Percentiles rank a stretch among this genome's conserved stretches.
phyloP scores from a whole-genome alignment of 2,113 vertebrate species.

The Microtus oregoni region DNA sequence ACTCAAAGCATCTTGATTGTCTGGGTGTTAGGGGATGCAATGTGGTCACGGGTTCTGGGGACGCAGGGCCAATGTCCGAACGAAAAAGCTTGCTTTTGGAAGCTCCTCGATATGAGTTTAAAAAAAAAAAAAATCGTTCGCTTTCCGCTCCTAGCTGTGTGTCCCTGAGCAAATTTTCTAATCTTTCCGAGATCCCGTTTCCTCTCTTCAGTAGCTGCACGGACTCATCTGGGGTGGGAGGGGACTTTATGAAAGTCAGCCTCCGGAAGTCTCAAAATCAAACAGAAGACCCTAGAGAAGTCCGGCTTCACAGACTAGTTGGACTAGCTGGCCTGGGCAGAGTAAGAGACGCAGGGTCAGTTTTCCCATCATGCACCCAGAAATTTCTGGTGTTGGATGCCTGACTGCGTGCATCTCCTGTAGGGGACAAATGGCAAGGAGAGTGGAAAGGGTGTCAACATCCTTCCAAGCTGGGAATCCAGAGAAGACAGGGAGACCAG shows the following conservation, averaged over 20 bases:
- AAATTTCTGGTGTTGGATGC: too few species aligned
- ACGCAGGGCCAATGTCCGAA: background rate
- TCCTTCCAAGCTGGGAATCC: background rate
- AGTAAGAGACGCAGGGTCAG: background rate
- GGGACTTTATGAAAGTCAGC: background rate
- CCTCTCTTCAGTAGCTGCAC: background rate
- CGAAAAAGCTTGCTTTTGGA: constrained; percentile 18
- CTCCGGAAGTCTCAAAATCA: background rate
- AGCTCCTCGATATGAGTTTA: background rate
- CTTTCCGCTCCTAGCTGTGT: constrained; percentile 7
- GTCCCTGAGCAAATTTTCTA: background rate
- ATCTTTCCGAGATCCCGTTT: constrained; percentile 9
- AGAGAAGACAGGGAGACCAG: background rate
- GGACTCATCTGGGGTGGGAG: background rate
- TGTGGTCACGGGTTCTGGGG: background rate
- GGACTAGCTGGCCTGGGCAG: background rate
- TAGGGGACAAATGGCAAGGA: too few species aligned
- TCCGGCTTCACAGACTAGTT: background rate
- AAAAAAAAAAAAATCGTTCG: background rate
- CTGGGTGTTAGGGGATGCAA: background rate
- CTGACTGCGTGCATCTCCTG: background rate
- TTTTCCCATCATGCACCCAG: background rate
- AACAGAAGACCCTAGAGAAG: background rate
- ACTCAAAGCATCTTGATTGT: background rate
- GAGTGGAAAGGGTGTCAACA: background rate